Evolutionary conservation across 2,888 invertebrate genomes (phyloP), one percentile per base, ranked within the genome.

Genomic region (Azorinus chamasolen): DNA sequence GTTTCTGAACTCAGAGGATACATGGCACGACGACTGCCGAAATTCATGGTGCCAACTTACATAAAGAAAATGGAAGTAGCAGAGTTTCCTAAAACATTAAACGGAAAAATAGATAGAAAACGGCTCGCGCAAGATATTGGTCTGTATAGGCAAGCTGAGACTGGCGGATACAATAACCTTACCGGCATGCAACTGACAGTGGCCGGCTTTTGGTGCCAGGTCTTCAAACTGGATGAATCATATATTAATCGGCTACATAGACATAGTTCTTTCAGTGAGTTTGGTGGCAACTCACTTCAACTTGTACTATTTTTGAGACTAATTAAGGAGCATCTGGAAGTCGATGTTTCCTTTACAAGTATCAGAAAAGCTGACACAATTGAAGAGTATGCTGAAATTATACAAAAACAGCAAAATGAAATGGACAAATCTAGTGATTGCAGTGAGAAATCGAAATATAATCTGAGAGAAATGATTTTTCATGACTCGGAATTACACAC

Each of bases 271-370:
- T 89, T 89, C 57, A 81, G 74, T 65, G 88, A 89, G 54, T 61
- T 86, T 8, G 89, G 89, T 22, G 89, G 89, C 1, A 89, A 87
- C 54, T 89, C 89, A 14, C 66, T 87, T 1, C 87, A 87, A 50
- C 65, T 87, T 6, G 85, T 86, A 5, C 68, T 86, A 37, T 61
- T 87, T 10, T 79, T 86, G 53, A 66, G 86, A 32, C 58, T 63
- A 10, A 66, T 87, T 27, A 83, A 87, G 58, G 83, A 86, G 18
- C 61, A 75, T n/a, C 59, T 86, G 16, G 53, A 73, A 10, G 27
- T 83, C 0, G 37, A 66, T 24, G 39, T 87, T 2, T 87, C 87
- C 1, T 86, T 87, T 43, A 85, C 81, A 24, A 85, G 86, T 45
- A 66, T 87, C 18, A 83, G 85, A 10, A 75, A 79, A 25, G 83